Evolutionary conservation across 2,113 vertebrate genomes (phyloP).

Genomic region (Mohoua ochrocephala): DNA sequence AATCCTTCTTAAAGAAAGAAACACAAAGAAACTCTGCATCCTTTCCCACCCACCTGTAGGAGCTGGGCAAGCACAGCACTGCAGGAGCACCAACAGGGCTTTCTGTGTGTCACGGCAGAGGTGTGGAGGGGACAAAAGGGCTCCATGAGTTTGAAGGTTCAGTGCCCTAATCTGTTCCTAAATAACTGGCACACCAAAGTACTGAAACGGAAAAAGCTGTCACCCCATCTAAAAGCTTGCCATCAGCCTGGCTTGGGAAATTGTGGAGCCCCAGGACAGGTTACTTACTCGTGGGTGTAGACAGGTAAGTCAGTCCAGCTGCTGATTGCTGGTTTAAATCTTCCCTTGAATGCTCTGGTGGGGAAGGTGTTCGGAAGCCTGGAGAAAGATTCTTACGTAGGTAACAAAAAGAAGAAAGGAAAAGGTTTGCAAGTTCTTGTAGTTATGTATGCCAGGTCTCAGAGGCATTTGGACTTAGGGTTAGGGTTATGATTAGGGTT

Average conservation of each 20-base stretch:
- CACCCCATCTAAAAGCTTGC: background rate
- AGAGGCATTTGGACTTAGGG: background rate
- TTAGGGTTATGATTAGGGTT: accelerated
- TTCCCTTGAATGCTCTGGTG: background rate
- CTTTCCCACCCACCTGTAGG: background rate
- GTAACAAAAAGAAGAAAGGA: background rate
- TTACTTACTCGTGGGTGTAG: background rate
- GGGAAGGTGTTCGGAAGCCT: background rate
- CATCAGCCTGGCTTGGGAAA: background rate
- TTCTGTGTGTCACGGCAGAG: background rate
- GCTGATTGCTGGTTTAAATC: background rate
- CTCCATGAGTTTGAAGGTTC: background rate
- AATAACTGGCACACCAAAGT: background rate
- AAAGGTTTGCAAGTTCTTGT: background rate
- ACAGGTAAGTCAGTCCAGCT: background rate
- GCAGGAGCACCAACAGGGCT: background rate
- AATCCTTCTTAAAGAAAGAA: background rate
- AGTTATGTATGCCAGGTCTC: background rate
- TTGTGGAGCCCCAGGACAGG: background rate
- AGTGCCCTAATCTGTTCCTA: background rate
- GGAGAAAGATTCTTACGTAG: background rate
- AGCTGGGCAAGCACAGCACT: accelerated
- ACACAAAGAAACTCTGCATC: background rate
- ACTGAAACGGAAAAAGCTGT: background rate
- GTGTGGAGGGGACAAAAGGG: accelerated